These are phyloP conservation scores for Ectemnius lituratus DNA, from an alignment of 2,888 invertebrate species.

Conservation along the genomic window DNA sequence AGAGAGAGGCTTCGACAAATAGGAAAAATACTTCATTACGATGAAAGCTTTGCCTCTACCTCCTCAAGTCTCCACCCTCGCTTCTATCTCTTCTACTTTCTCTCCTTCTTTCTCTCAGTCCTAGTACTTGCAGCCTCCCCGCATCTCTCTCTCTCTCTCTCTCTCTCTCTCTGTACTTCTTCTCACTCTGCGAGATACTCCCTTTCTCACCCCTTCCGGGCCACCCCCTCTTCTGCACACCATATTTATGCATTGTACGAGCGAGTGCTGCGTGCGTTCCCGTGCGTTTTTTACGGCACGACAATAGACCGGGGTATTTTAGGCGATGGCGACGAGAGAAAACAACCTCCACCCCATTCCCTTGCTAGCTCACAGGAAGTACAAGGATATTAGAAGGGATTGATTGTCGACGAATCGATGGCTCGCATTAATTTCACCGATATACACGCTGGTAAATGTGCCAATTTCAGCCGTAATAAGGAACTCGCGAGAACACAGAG, in stretches of 20 bases:
- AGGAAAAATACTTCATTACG: conserved; percentile 76
- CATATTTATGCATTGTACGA: conserved; percentile 30
- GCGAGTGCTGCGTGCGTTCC: conserved; percentile 26
- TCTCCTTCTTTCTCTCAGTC: not conserved
- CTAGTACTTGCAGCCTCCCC: too few species aligned
- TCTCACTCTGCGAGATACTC: too few species aligned
- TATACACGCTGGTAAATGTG: too few species aligned
- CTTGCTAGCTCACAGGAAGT: not conserved
- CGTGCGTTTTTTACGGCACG: conserved; percentile 35
- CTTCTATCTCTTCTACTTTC: not conserved
- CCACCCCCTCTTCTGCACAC: not conserved
- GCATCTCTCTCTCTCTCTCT: conserved; percentile 17
- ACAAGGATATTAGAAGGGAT: not conserved
- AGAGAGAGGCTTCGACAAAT: conserved; percentile 58
- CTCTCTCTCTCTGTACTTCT: conserved; percentile 20
- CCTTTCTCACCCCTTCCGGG: not conserved
- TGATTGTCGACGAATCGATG: conserved; percentile 31
- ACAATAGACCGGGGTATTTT: conserved; percentile 48
- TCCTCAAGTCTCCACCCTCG: conserved; percentile 33
- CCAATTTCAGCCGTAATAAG: too few species aligned
- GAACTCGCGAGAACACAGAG: too few species aligned
- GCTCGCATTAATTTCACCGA: not conserved
- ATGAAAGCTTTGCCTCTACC: conserved; percentile 72
- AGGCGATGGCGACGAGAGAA: conserved; percentile 20
- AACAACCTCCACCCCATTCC: not conserved